Evolutionary conservation across 1,140 invertebrate genomes (phyloP).

Genomic region (Trichonephila clavata): DNA sequence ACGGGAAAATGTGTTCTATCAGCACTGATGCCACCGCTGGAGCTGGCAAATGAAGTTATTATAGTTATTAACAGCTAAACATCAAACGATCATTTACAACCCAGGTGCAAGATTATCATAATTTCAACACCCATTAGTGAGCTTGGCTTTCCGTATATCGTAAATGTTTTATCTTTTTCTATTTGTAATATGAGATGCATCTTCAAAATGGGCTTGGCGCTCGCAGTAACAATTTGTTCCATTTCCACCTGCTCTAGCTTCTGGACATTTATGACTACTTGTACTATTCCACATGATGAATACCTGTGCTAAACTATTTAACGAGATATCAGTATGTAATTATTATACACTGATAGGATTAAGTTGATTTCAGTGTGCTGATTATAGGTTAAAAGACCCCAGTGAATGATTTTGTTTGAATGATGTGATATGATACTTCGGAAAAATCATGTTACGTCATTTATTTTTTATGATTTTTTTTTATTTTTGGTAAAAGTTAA

Average conservation of each 20-base stretch:
- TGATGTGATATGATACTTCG: no score
- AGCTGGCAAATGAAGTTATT: constrained; percentile 13
- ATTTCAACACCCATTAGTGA: not conserved
- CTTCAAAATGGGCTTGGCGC: not conserved
- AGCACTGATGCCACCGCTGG: not conserved
- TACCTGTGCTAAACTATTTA: not conserved
- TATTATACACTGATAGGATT: not conserved
- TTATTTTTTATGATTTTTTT: no score
- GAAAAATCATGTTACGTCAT: no score
- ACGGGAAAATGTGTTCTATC: not conserved
- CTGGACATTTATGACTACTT: not conserved
- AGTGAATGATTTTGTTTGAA: not conserved
- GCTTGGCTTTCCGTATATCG: not conserved
- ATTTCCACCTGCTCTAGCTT: not conserved
- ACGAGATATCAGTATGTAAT: not conserved
- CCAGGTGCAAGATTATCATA: constrained; percentile 16
- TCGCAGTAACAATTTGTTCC: not conserved
- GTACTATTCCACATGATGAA: not conserved
- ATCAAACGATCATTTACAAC: not conserved
- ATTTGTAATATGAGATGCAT: not conserved
- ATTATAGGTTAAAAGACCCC: not conserved
- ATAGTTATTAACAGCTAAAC: constrained; percentile 25
- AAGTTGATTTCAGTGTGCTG: not conserved
- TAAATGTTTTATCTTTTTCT: not conserved
- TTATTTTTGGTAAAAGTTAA: no score